Percentiles rank a stretch among this genome's conserved stretches.
Evolutionary conservation across 2,113 vertebrate species (phyloP).

Genomic region (Tetrax tetrax): DNA sequence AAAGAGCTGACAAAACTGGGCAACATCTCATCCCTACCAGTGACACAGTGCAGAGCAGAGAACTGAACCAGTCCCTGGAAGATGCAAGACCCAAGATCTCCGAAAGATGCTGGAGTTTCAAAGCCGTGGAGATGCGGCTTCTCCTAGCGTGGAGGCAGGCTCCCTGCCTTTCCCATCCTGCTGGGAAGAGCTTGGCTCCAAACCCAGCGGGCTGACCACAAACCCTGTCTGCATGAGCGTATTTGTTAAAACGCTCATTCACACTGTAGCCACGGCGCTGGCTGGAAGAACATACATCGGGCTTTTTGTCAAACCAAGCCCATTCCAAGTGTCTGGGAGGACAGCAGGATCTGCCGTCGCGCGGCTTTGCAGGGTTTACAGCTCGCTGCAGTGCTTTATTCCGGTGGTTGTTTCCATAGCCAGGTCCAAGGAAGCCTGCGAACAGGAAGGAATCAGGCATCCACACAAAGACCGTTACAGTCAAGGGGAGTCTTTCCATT

Average conservation of each 20-base stretch:
- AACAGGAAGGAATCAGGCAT: constrained; percentile 45
- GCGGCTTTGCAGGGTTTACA: neutral
- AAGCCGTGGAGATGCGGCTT: neutral
- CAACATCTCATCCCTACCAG: neutral
- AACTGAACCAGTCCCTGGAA: neutral
- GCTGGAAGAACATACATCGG: neutral
- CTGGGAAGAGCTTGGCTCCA: constrained; percentile 34
- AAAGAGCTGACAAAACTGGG: neutral
- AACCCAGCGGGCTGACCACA: neutral
- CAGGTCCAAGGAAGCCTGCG: neutral
- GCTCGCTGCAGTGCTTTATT: neutral
- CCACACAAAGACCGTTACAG: constrained; percentile 37
- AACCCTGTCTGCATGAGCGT: neutral
- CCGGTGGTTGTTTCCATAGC: constrained; percentile 27
- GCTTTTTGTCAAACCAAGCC: constrained; percentile 13
- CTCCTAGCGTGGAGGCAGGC: neutral
- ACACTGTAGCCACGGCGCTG: neutral
- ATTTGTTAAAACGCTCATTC: constrained; percentile 13
- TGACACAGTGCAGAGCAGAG: accelerated
- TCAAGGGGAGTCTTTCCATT: constrained; percentile 41
- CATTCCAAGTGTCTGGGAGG: constrained; percentile 13
- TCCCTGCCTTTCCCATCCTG: neutral
- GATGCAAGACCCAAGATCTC: neutral
- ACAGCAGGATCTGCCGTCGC: neutral
- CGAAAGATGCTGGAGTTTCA: neutral